These are phyloP conservation scores for Gerosis bhagava DNA, from an alignment of 2,888 invertebrate genomes.

Conservation along the genomic window DNA sequence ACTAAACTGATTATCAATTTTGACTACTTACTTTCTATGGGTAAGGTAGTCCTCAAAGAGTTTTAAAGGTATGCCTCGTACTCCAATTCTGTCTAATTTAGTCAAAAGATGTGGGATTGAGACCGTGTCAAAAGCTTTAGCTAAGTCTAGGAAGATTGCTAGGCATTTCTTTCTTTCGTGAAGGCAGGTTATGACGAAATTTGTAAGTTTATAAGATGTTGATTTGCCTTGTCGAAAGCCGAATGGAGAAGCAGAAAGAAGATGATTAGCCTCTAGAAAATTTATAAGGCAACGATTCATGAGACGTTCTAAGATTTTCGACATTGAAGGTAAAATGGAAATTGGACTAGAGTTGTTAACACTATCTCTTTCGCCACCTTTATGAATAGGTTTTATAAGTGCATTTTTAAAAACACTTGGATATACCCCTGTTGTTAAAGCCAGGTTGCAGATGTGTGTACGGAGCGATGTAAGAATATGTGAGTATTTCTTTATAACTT, in stretches of 20 bases:
- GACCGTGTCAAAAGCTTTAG: slow-evolving; percentile 11
- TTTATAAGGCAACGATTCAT: slow-evolving; percentile 10
- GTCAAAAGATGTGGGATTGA: slow-evolving; percentile 5
- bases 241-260: slow-evolving; percentile 1
- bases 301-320: slow-evolving; percentile 20
- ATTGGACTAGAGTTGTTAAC: slow-evolving; percentile 22
- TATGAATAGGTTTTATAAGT: slow-evolving; percentile 23
- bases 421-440: slow-evolving; percentile 15
- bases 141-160: slow-evolving; percentile 7
- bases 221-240: slow-evolving; percentile 7
- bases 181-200: not conserved
- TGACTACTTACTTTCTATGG: slow-evolving; percentile 18
- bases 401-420: slow-evolving; percentile 23
- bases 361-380: slow-evolving; percentile 15
- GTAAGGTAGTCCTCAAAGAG: slow-evolving; percentile 18
- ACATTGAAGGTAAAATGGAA: slow-evolving; percentile 18
- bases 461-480: slow-evolving; percentile 7
- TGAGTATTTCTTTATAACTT: slow-evolving; percentile 14
- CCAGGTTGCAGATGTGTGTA: slow-evolving; percentile 20
- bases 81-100: slow-evolving; percentile 4
- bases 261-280: not conserved
- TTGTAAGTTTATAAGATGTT: not conserved
- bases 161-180: slow-evolving; percentile 14
- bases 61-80: slow-evolving; percentile 1
- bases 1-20: slow-evolving; percentile 2